Percentiles rank a stretch among this genome's conserved stretches.
Evolutionary conservation across 2,888 invertebrate genomes (phyloP).

Genomic region (Hanleya hanleyi): DNA sequence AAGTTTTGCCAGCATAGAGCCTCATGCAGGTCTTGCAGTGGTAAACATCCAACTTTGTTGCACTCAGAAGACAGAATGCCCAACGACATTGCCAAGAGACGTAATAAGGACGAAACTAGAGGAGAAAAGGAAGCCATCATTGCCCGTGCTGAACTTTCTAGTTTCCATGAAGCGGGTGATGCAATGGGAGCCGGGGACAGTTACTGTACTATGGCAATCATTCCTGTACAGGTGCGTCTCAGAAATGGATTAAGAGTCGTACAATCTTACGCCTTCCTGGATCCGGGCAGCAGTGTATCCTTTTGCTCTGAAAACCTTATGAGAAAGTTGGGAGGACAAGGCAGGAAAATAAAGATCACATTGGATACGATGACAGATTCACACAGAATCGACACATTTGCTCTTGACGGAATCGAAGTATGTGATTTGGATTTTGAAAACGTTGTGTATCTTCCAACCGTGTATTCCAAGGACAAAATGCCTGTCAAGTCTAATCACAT

Average conservation of each 20-base stretch:
- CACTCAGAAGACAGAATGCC: no score
- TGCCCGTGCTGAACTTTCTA: no score
- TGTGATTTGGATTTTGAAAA: slow-evolving; percentile 15
- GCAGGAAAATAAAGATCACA: slow-evolving; percentile 1
- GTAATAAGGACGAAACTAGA: no score
- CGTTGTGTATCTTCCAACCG: slow-evolving; percentile 20
- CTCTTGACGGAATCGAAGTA: slow-evolving; percentile 13
- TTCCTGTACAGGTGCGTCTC: slow-evolving; percentile 12
- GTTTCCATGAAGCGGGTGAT: no score
- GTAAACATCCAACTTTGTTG: slow-evolving; percentile 9
- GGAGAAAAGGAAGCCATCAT: no score
- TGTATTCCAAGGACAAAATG: slow-evolving; percentile 29
- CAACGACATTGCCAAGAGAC: no score
- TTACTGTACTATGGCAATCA: slow-evolving; percentile 20
- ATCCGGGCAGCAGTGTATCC: slow-evolving; percentile 18
- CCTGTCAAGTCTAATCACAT: slow-evolving; percentile 27
- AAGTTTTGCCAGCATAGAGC: neutral
- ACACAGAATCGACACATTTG: neutral
- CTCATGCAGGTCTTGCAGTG: neutral
- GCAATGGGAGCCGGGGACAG: slow-evolving; percentile 11
- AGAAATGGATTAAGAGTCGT: neutral
- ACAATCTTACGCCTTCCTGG: slow-evolving; percentile 16
- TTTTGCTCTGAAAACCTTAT: slow-evolving; percentile 19
- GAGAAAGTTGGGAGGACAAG: neutral
- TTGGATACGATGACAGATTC: slow-evolving; percentile 10